Evolutionary conservation across 2,113 vertebrate genomes (phyloP).

Genomic region (Lamprotornis superbus): DNA sequence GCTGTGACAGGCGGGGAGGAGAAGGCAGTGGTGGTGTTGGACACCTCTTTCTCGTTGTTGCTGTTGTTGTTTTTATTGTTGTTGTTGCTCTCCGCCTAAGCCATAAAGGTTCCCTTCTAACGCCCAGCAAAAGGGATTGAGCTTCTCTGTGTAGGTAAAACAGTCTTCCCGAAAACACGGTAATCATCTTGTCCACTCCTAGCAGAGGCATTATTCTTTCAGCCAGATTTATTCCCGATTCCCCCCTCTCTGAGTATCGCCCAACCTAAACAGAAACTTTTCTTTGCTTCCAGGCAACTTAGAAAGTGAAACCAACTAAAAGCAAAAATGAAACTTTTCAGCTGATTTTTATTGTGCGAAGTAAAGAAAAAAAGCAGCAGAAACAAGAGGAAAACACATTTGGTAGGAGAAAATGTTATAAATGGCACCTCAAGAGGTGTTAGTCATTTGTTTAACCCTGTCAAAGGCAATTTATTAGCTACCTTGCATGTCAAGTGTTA

Average conservation of each 20-base stretch:
- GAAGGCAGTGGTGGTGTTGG: background rate
- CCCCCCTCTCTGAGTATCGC: background rate
- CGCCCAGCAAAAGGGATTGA: background rate
- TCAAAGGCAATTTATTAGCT: background rate
- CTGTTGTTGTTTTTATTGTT: background rate
- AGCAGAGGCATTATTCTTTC: background rate
- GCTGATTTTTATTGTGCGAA: background rate
- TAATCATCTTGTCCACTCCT: background rate
- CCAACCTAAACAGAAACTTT: constrained; percentile 21
- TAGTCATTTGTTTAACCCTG: background rate
- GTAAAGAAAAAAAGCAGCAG: background rate
- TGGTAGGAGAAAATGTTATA: background rate
- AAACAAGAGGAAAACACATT: background rate
- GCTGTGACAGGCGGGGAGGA: background rate
- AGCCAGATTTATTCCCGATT: background rate
- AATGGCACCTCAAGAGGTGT: background rate
- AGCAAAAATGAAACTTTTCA: constrained; percentile 42
- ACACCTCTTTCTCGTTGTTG: background rate
- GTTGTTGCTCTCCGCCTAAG: background rate
- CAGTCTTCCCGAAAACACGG: background rate
- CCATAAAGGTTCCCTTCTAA: background rate
- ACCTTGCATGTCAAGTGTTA: background rate
- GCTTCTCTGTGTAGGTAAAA: background rate
- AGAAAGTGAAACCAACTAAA: constrained; percentile 42
- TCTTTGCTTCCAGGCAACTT: background rate